phyloP scores from a whole-genome alignment of 2,113 vertebrate species.

The Sphyrna mokarran region DNA sequence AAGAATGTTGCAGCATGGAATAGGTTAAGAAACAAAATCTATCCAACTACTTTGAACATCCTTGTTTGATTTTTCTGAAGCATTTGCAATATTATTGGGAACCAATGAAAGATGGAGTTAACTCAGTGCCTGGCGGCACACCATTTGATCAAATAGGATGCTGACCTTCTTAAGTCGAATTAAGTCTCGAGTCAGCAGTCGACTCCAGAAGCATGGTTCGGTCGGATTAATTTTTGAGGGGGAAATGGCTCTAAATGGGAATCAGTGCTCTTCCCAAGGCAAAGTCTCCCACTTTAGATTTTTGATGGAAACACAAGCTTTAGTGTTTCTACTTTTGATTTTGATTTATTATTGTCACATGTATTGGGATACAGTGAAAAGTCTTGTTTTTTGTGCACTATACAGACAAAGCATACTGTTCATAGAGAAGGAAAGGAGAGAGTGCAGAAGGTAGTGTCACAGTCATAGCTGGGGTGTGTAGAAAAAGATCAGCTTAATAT shows the following conservation, averaged over 20 bases:
- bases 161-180: neutral
- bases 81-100: neutral
- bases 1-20: neutral
- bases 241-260: neutral
- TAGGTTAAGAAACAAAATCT: neutral
- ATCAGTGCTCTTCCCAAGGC: too few relatives aligned
- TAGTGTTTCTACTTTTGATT: too few relatives aligned
- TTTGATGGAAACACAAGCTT: neutral
- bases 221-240: neutral
- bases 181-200: neutral
- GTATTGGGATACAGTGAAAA: too few relatives aligned
- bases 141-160: conserved; percentile 5
- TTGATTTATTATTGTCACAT: too few relatives aligned
- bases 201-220: neutral
- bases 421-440: too few relatives aligned
- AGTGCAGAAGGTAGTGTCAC: too few relatives aligned
- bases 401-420: too few relatives aligned
- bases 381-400: too few relatives aligned
- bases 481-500: too few relatives aligned
- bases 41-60: neutral
- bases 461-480: too few relatives aligned
- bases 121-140: neutral
- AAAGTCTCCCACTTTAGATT: too few relatives aligned
- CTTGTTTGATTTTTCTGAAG: neutral
- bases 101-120: neutral